Evolutionary conservation across 2,797 vertebrate genomes (phyloP).

Genomic region (Premnoplex brunnescens): DNA sequence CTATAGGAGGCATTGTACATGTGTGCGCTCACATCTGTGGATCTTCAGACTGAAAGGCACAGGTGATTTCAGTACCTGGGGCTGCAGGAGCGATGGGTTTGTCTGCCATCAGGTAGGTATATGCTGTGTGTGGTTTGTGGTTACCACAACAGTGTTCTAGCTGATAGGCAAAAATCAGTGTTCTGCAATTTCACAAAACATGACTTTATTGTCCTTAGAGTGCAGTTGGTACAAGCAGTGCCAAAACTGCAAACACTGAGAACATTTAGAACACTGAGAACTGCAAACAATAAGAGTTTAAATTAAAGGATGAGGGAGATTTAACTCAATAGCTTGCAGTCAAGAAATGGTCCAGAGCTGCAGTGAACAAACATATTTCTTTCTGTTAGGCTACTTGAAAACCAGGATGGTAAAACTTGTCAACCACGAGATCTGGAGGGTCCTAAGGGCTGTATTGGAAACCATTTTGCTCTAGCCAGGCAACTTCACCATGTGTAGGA

Average conservation of each 20-base stretch:
- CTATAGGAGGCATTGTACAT: not conserved
- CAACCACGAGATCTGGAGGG: not conserved
- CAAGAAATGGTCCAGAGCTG: slow-evolving; percentile 7
- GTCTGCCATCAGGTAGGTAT: not conserved
- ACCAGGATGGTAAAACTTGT: not conserved
- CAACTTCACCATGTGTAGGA: not conserved
- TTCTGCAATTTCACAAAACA: not conserved
- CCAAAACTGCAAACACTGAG: slow-evolving; percentile 35
- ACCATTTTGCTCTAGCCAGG: not conserved
- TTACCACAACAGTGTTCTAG: not conserved
- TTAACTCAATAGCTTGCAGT: not conserved
- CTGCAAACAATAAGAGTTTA: slow-evolving; percentile 43
- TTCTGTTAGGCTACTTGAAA: not conserved
- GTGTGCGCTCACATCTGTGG: not conserved
- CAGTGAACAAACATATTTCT: not conserved
- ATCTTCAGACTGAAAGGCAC: not conserved
- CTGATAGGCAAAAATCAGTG: not conserved
- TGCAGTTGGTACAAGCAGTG: slow-evolving; percentile 1
- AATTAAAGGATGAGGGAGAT: slow-evolving; percentile 21
- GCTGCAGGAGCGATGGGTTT: not conserved
- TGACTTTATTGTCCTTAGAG: slow-evolving; percentile 35
- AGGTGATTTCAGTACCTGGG: not conserved
- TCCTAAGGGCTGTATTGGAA: not conserved
- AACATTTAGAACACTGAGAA: slow-evolving; percentile 51
- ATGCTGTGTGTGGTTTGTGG: not conserved